Evolutionary conservation across 2,888 invertebrate species (phyloP).

Genomic region (Mylabris sibirica): DNA sequence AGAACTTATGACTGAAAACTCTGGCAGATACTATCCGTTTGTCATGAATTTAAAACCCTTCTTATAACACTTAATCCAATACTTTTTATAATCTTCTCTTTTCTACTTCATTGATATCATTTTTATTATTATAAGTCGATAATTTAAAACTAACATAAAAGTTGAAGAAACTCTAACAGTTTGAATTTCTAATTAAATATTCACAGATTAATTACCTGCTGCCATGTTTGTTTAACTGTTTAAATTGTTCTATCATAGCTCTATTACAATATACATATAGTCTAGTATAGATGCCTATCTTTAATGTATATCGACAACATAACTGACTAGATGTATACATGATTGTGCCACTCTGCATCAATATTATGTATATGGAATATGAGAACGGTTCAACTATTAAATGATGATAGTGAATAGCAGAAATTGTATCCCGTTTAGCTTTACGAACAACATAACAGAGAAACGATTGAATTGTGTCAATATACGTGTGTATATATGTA

Average conservation of each 20-base stretch:
- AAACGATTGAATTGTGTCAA: background rate
- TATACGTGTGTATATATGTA: constrained; percentile 21
- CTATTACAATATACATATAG: background rate
- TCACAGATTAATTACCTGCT: background rate
- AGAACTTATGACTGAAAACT: background rate
- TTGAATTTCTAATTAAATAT: background rate
- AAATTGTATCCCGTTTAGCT: background rate
- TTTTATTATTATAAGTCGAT: constrained; percentile 6
- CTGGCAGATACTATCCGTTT: background rate
- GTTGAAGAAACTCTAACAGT: background rate
- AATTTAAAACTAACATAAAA: background rate
- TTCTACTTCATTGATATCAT: background rate
- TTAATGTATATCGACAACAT: background rate
- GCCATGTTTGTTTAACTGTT: background rate
- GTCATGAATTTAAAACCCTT: too few relatives aligned
- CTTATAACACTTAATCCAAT: too few relatives aligned
- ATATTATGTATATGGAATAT: background rate
- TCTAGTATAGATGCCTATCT: background rate
- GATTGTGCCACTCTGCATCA: background rate
- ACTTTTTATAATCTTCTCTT: background rate
- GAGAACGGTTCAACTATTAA: background rate
- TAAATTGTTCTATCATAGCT: background rate
- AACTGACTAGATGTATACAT: background rate
- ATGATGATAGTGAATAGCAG: constrained; percentile 7
- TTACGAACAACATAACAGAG: background rate